These are phyloP conservation scores for Leptonema lineaticorne DNA, from an alignment of 1,140 invertebrate species.

Conservation along the genomic window DNA sequence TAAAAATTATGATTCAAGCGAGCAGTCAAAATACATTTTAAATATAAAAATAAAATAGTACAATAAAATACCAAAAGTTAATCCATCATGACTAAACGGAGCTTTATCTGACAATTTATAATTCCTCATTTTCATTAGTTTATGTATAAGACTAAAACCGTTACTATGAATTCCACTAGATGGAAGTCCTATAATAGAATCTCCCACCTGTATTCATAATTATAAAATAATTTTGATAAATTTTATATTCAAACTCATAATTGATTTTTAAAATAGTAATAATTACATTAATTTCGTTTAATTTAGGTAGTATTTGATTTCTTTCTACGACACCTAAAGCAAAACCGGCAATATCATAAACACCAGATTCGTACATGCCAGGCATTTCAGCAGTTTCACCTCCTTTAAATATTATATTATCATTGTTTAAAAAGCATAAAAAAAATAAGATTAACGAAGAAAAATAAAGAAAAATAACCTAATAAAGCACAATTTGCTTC, in stretches of 20 bases:
- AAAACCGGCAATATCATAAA: conserved; percentile 96
- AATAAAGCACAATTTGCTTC: conserved; percentile 84
- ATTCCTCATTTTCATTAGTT: conserved; percentile 71
- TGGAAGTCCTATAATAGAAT: conserved; percentile 83
- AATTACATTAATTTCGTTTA: conserved; percentile 63
- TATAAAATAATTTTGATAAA: not conserved
- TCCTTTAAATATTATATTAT: conserved; percentile 53
- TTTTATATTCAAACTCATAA: not conserved
- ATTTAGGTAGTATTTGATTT: conserved; percentile 70
- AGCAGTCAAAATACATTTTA: not conserved
- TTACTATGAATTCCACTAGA: conserved; percentile 95
- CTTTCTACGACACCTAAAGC: conserved; percentile 88
- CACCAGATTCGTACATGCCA: conserved; percentile 81
- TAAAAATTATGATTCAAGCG: not conserved
- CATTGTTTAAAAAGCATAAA: not conserved
- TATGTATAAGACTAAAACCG: conserved; percentile 92
- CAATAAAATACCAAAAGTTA: conserved; percentile 58
- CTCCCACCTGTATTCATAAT: conserved; percentile 58
- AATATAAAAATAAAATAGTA: not conserved
- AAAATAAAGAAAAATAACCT: conserved; percentile 56
- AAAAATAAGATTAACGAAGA: not conserved
- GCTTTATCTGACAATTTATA: conserved; percentile 68
- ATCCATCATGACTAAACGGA: conserved; percentile 70
- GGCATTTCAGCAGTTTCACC: conserved; percentile 98
- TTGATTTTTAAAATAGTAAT: not conserved